Evolutionary conservation across 35 echinoderm and acorn worm species (phyloP).

Genomic region (Strongylocentrotus purpuratus): DNA sequence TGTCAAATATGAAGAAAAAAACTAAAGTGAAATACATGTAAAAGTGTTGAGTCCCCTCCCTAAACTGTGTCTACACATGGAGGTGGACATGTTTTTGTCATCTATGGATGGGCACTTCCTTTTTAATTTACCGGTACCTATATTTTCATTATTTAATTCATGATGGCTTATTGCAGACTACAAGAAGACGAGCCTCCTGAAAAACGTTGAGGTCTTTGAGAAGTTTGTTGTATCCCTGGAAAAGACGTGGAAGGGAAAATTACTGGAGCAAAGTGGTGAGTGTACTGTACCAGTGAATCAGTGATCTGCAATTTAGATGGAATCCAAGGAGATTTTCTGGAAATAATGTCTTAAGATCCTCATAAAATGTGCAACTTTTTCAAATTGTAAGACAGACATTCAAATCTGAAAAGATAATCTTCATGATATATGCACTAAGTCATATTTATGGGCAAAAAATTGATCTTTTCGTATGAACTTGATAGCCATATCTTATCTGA

Average conservation of each 20-base stretch:
- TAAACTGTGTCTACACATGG: background rate
- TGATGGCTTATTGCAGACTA: slow-evolving; percentile 64
- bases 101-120: background rate
- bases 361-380: no score
- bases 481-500: no score
- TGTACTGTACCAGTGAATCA: background rate
- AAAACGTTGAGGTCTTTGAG: slow-evolving; percentile 88
- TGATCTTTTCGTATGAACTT: no score
- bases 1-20: background rate
- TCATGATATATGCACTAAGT: no score
- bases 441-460: no score
- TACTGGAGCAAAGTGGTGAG: slow-evolving; percentile 88
- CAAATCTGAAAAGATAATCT: no score
- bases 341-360: no score
- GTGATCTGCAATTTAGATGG: background rate
- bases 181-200: slow-evolving; percentile 85
- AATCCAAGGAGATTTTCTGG: no score
- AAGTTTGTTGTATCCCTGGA: slow-evolving; percentile 82
- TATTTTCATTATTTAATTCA: background rate
- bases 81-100: background rate
- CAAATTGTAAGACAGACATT: no score
- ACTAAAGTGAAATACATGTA: background rate
- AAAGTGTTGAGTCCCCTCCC: background rate
- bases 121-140: background rate
- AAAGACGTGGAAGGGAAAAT: slow-evolving; percentile 82